These are phyloP conservation scores for Mugil cephalus DNA, from an alignment of 2,113 vertebrate genomes.

Conservation along the genomic window DNA sequence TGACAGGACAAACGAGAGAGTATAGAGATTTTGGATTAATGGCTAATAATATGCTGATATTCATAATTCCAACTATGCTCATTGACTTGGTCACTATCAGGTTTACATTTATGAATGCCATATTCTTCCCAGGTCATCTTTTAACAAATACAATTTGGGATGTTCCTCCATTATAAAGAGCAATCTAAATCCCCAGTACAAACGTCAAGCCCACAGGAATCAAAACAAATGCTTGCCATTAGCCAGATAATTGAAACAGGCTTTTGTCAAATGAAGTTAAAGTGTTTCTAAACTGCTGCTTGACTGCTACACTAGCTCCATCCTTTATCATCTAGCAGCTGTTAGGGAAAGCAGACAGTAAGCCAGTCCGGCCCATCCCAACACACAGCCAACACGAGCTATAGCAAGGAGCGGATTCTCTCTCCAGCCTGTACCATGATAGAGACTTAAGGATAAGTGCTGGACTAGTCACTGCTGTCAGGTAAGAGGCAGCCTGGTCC, in stretches of 20 bases:
- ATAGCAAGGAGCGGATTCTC: conserved; percentile 41
- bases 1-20: no score
- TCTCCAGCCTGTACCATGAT: conserved; percentile 37
- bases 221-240: no score
- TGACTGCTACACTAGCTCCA: conserved; percentile 29
- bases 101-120: neutral
- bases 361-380: conserved; percentile 60
- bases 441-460: conserved; percentile 13
- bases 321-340: conserved; percentile 48
- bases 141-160: neutral
- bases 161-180: neutral
- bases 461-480: conserved; percentile 21
- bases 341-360: conserved; percentile 49
- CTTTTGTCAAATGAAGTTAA: conserved; percentile 3
- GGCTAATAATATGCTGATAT: neutral
- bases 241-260: neutral
- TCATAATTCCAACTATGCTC: neutral
- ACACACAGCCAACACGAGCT: conserved; percentile 50
- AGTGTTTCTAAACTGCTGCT: neutral
- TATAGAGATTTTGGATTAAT: conserved; percentile 12
- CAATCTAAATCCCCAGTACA: no score
- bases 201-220: no score
- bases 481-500: conserved; percentile 66
- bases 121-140: neutral
- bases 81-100: neutral